Base-by-base conservation (phyloP, 2,888 invertebrate genomes). In the Drosophila maculinotata region DNA sequence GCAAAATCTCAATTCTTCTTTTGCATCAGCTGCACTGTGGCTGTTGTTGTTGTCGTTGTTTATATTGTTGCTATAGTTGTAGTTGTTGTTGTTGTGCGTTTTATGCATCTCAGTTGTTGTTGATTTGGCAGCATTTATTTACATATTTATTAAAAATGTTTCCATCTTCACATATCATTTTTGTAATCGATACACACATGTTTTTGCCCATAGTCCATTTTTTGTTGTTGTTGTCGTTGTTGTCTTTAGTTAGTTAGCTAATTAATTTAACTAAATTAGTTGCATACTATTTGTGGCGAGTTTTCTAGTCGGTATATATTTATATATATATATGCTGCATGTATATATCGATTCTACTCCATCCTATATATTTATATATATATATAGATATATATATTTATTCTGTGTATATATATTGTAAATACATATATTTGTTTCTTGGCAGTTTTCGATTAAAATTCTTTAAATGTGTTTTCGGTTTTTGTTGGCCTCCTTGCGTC, bases 391-490 rank as follows among this genome's bases (percentile, higher is more conserved):
- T 64, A 41, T 52, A 12, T 60, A 28, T 44, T 59, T 25, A 59
- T 51, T 63, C 7, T 35, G 36, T 80, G 58, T 69, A 63, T 62
- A 65, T 64, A 76, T 62, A 48, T 33, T 65, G 28, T 70, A 63
- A 49, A 56, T 72, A 58, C 49, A 54, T 72, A 73, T 84, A 80
- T 81, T 86, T 71, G 62, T 81, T 87, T 48, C 69, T 72, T 88
- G 88, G 83, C 83, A 83, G 83, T 83, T 72, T 87, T 83, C 69
- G 87, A 81, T 87, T 84, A 70, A 83, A 88, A 82, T 82, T 82
- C 82, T 73, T 82, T 51, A 73, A 87, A 85, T 76, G 64, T 69
- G 57, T 25, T 60, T 41, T 47, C 15, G 39, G 25, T 79, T 52
- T 41, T 39, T 45, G 38, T 48, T 62, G 54, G 60, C 72, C 56